Base-by-base conservation (phyloP, 2,797 vertebrate genomes). In the Apogon hyalosoma region DNA sequence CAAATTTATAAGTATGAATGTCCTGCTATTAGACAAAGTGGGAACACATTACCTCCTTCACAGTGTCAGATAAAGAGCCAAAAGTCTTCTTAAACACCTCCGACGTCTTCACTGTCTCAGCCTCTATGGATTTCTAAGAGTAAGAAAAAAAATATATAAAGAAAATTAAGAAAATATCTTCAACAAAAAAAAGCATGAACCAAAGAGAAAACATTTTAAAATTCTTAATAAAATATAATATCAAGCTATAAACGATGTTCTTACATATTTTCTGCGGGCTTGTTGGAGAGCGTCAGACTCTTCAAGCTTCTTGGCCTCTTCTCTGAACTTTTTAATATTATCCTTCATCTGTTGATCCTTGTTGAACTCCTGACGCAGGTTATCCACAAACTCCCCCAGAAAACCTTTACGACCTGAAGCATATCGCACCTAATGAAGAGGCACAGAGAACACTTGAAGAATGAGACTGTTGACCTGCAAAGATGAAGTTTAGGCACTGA, bases 311-410 rank as follows among this genome's bases (percentile, higher is more conserved):
- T 94, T 96, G 2, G 96, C 95, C 64, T 97, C 96, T 0, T 97
- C 96, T 6, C 96, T 93, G 77, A 98, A 99, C 73, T 95, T 98
- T 72, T 95, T 93, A 0, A 98, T 96, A 66, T 93, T 97, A 18
- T 97, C 96, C 68, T 95, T 97, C 95, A 97, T 97, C 87, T 97
- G 95, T 63, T 96, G 96, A 89, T 96, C 97, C 80, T 96, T 98
- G 11, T 88, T 92, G 15, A 98, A 82, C 65, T 98, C 97, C 85
- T 97, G 96, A 15, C 96, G 97, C 69, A 97, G 91, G 63, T 93
- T 95, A 65, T 98, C 95, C 63, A 98, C 83, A 38, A 97, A 95
- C n/a, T 96, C 96, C 0, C 95, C 95, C 3, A 97, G 90, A 61
- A 98, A 99, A 10, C 95, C 93, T 69, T 96, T 96, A 65, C 94